Evolutionary conservation across 2,113 vertebrate genomes (phyloP), one percentile per base, ranked within the genome.

Genomic region (Paramormyrops kingsleyae): DNA sequence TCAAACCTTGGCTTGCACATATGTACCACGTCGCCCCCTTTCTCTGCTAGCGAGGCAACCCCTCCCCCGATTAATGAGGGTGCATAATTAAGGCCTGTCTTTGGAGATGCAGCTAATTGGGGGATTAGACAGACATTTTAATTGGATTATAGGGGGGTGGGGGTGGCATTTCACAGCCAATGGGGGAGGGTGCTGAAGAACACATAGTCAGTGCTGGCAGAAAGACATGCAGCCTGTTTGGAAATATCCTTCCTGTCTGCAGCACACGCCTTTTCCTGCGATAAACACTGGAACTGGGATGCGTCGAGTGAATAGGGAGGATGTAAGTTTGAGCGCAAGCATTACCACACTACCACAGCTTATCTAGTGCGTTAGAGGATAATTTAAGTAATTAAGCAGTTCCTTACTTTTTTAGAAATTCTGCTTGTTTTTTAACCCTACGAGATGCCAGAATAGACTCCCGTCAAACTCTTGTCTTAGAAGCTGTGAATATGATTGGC

Each of bases 61-160:
- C 27, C n/a, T 31, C 83, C 77, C 9, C 89, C 47, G 74, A 49
- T 89, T 90, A 88, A 90, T 88, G 84, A 85, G n/a, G 70, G 85
- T 87, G 90, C 52, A 50, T 93, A 93, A 92, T 92, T 91, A 93
- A 84, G 52, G 87, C 56, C 87, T 52, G 87, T 88, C 90, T 90
- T 91, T 91, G 92, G 91, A 92, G 90, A 83, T 91, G 87, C 91
- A 90, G 92, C 92, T 95, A 94, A 95, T 94, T 93, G 93, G 86
- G 89, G 88, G 92, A 94, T 93, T 93, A 94, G 92, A 90, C 89
- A 89, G 87, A 77, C 90, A 80, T 87, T 59, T 86, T 92, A 89
- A 94, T 93, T 92, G 88, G 90, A 94, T 94, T 94, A 93, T 77
- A 13, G 21, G 53, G 19, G 35, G 35, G 21, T 7, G 21, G 44